Evolutionary conservation across 1,140 invertebrate genomes (phyloP), one percentile per base, ranked within the genome.

Genomic region (Drosophila melanica): DNA sequence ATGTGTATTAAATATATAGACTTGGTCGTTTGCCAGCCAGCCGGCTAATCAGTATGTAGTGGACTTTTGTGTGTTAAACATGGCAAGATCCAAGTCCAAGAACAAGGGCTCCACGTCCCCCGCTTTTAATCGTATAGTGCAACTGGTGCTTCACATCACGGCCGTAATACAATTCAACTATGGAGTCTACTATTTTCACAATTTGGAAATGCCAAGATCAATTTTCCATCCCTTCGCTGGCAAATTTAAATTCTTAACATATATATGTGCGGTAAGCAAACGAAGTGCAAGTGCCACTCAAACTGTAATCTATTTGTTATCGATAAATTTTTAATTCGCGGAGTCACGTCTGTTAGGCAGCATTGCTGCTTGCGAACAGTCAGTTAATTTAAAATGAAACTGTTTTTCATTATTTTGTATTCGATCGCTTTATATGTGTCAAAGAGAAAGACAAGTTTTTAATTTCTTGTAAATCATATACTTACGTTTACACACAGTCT

Each of bases 161-260:
- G 84, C 84, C n/a, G 84, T 75, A 6, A 37, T 87, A 10, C 84
- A 87, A 27, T 87, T 87, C 10, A 74, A 50, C 33, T 87, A 87
- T 87, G 84, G 84, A 9, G 79, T 87, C 6, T 72, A 79, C 12
- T 74, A 58, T 16, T 84, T 89, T 27, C 27, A 79, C 27, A 62
- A 67, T 59, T 23, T 80, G 23, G 58, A 90, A 20, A 47, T 87
- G 73, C 84, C 84, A 30, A 35, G 57, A 30, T 51, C 72, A 9
- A 45, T 65, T 14, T 58, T 62, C 9, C 67, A 79, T 60, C 84
- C 84, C 7, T 94, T 92, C 90, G 96, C 94, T 64, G 95, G 96
- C 68, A 97, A 97, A 93, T 95, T 97, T 58, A 97, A 97, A 93
- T 98, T 95, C 91, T 93, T 98, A 45, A 97, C 97, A 12, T 96